phyloP scores from a whole-genome alignment of 2,888 invertebrate genomes.

The Dryococelus australis region DNA sequence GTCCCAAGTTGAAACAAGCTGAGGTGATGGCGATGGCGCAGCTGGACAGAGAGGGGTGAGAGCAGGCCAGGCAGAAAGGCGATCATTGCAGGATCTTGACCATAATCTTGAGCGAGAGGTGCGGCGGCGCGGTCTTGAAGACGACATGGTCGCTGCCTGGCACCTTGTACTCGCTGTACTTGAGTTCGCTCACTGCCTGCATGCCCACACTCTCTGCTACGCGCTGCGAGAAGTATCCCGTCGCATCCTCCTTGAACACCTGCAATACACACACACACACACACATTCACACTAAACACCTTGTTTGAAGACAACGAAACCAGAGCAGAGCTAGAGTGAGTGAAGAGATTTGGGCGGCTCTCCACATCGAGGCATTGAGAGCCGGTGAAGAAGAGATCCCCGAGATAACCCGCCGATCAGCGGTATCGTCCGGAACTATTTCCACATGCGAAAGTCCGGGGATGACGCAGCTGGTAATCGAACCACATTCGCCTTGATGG shows the following conservation, averaged over 20 bases:
- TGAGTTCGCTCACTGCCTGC: conserved; percentile 68
- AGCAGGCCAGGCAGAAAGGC: neutral
- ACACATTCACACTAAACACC: neutral
- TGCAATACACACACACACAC: conserved; percentile 53
- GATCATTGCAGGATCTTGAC: conserved; percentile 55
- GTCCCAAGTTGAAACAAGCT: no score
- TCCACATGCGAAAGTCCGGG: no score
- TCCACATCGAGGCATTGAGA: no score
- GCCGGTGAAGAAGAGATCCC: no score
- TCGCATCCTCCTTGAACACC: conserved; percentile 83
- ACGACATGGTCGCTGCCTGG: conserved; percentile 64
- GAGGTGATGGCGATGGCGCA: no score
- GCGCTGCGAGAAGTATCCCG: conserved; percentile 80
- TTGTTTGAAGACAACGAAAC: neutral
- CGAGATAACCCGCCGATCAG: no score
- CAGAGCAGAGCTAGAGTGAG: neutral
- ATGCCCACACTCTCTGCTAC: conserved; percentile 75
- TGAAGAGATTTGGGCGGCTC: no score
- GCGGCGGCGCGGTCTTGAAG: conserved; percentile 72
- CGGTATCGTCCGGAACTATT: no score
- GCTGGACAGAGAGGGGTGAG: no score
- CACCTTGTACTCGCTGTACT: conserved; percentile 75
- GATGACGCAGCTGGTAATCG: no score
- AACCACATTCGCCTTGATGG: no score
- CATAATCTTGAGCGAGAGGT: conserved; percentile 76